Evolutionary conservation across 2,797 vertebrate genomes (phyloP), one percentile per base, ranked within the genome.

Genomic region (Vipera ursinii): DNA sequence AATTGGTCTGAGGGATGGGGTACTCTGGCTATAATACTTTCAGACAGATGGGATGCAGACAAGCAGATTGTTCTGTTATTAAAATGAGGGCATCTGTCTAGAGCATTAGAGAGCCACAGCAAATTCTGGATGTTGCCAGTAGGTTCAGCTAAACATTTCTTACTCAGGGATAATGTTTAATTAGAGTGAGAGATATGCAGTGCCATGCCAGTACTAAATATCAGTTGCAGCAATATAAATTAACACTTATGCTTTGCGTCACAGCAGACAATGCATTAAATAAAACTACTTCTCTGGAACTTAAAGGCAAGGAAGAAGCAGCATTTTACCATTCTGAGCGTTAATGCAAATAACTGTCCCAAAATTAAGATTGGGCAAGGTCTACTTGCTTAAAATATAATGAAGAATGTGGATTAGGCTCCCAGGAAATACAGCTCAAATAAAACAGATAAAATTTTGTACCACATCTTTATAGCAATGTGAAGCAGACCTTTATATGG

Each of bases 351-450:
- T 89, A 92, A 69, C 89, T 95, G 89, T 63, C 87, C 92, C 89
- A 95, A 94, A 94, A 95, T 93, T 95, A 93, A 24, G 12, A 63
- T 10, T 92, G 53, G 59, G 48, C 13, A 86, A 26, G 78, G 3
- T 3, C 3, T 86, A 38, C 69, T 96, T 95, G 51, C 73, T 94
- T 93, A 26, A 2, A 7, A 55, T 91, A 65, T 89, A 93, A 26
- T 2, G 93, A 85, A 92, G 88, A 91, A 85, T 5, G 82, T 92
- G 69, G 90, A 93, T 44, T 82, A 48, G 73, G 73, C 38, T 22
- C 73, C 32, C 38, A 48, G 73, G 73, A 82, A 82, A 82, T 82
- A 24, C 73, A 48, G 73, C 44, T 82, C 38, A 48, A 82, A 48
- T 48, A 82, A 82, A 82, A 1, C 73, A 88, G 10, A 10, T 44